Percentiles rank a stretch among this genome's conserved stretches.
phyloP scores from a whole-genome alignment of 2,113 vertebrate genomes.

The Cranoglanis bouderius region DNA sequence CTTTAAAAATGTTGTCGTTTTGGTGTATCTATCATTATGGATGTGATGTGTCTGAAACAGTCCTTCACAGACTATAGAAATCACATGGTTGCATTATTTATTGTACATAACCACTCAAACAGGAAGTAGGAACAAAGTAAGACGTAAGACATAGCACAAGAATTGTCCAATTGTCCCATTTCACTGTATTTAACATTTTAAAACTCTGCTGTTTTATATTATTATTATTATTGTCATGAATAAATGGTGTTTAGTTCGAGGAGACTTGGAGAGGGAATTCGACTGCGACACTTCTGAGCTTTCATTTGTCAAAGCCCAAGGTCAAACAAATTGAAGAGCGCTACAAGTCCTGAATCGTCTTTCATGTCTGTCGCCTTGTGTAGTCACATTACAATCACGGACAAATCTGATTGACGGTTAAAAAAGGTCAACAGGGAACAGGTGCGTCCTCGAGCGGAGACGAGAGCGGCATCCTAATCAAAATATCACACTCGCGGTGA shows the following conservation, averaged over 20 bases:
- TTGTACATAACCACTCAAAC: neutral
- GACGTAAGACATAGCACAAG: neutral
- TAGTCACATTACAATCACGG: slow-evolving; percentile 61
- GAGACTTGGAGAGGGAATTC: neutral
- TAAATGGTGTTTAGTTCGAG: neutral
- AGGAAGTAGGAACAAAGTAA: neutral
- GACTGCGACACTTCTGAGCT: neutral
- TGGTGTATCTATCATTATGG: too few species aligned
- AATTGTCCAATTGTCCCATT: neutral
- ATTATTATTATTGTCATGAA: neutral
- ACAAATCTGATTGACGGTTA: slow-evolving; percentile 62
- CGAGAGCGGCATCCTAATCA: slow-evolving; percentile 55
- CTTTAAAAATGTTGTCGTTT: too few species aligned
- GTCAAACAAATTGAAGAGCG: slow-evolving; percentile 23
- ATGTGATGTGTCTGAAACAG: neutral
- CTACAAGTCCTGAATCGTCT: slow-evolving; percentile 11
- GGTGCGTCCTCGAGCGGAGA: slow-evolving; percentile 58
- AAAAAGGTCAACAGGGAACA: slow-evolving; percentile 58
- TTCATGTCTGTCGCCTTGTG: slow-evolving; percentile 27
- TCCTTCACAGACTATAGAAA: neutral
- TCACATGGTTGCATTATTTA: neutral
- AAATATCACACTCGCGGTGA: slow-evolving; percentile 20
- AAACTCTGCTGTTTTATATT: neutral
- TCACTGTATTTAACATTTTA: neutral
- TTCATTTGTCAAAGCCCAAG: neutral